A percentile compares a stretch with the other conserved stretches of the same genome.
Conservation (phyloP, 2,888 invertebrate genomes). For the Gymnocheta viridis region DNA sequence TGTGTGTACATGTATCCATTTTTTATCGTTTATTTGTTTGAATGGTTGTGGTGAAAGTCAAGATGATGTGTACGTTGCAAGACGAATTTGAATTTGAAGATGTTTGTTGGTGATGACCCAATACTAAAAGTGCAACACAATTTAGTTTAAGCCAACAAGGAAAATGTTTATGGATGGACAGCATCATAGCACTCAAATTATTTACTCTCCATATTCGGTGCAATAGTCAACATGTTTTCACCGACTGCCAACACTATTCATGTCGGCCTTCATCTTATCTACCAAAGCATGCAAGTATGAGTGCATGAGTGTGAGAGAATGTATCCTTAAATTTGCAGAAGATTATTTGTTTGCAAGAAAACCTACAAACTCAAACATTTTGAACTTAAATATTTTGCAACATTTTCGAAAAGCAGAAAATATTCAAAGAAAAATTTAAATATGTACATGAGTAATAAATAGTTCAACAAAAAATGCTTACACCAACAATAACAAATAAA, state of each 20-base stretch:
- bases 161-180: constrained; percentile 53
- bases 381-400: constrained; percentile 3
- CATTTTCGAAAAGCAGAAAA: constrained; percentile 12
- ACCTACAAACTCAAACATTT: not conserved
- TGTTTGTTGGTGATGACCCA: constrained; percentile 50
- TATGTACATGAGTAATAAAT: constrained; percentile 27
- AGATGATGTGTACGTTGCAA: not conserved
- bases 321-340: not conserved
- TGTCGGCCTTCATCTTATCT: constrained; percentile 1
- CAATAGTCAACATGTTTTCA: constrained; percentile 2
- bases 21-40: not conserved
- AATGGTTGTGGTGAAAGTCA: not conserved
- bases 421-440: constrained; percentile 19
- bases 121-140: constrained; percentile 51
- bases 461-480: not conserved
- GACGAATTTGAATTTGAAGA: constrained; percentile 28
- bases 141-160: constrained; percentile 28
- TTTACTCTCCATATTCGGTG: constrained; percentile 38
- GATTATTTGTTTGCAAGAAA: not conserved
- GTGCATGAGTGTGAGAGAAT: not conserved
- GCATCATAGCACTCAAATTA: constrained; percentile 58
- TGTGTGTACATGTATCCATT: not conserved
- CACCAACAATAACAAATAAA: not conserved
- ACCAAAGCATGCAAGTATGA: not conserved
- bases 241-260: not conserved